Evolutionary conservation across 2,888 invertebrate species (phyloP).

Genomic region (Agriopis marginaria): DNA sequence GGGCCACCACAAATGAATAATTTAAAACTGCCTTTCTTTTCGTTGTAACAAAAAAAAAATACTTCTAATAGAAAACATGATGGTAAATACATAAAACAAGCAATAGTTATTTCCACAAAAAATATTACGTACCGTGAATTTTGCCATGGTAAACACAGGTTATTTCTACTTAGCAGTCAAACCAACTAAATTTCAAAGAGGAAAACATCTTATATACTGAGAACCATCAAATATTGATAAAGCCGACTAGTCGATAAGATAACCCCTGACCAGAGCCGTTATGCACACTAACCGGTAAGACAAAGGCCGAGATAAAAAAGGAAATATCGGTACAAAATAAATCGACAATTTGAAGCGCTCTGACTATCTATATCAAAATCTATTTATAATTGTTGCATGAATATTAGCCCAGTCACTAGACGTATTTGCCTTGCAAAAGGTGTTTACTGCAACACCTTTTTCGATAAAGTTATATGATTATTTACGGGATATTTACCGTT

Average conservation of each 20-base stretch:
- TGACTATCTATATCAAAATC: no score
- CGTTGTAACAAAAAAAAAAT: no score
- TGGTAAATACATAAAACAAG: not conserved
- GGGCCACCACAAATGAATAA: no score
- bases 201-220: constrained; percentile 57
- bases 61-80: no score
- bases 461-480: no score
- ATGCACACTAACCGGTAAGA: constrained; percentile 3
- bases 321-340: not conserved
- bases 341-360: not conserved
- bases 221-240: constrained; percentile 56
- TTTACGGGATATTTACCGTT: no score
- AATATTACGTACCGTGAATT: constrained; percentile 56
- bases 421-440: no score
- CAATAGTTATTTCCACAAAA: not conserved
- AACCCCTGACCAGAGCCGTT: constrained; percentile 49
- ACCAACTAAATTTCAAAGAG: constrained; percentile 34
- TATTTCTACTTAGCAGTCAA: constrained; percentile 36
- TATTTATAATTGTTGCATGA: no score
- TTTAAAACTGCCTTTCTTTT: no score
- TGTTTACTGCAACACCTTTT: no score
- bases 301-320: constrained; percentile 8
- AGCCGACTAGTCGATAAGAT: constrained; percentile 44
- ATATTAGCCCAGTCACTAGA: no score
- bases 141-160: constrained; percentile 54